Evolutionary conservation across 2,797 vertebrate species (phyloP).

Genomic region (Bradypus variegatus): DNA sequence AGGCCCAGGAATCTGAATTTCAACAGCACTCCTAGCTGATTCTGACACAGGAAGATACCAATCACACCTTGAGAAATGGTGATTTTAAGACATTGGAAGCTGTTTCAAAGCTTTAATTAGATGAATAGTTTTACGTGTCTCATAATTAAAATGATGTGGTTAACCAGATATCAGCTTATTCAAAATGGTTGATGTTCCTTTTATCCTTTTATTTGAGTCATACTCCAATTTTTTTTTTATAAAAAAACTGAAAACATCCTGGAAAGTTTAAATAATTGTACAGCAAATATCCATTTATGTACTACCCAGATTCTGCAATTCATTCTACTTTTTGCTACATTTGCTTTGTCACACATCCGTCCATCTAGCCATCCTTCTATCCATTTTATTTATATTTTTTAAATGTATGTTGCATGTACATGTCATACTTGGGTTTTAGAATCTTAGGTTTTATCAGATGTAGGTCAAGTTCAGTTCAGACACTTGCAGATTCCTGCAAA

Average conservation of each 20-base stretch:
- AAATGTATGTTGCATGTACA: not conserved
- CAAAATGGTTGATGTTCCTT: not conserved
- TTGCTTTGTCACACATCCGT: not conserved
- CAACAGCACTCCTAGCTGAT: not conserved
- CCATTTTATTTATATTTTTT: not conserved
- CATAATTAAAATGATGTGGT: not conserved
- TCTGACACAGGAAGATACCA: not conserved
- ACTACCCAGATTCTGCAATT: not conserved
- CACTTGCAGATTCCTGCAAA: not conserved
- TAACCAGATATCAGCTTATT: not conserved
- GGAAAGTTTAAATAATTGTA: not conserved
- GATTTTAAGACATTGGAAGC: not conserved
- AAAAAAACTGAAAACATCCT: not conserved
- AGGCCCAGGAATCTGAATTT: not conserved
- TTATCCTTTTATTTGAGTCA: not conserved
- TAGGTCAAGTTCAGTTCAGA: not conserved
- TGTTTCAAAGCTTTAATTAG: not conserved
- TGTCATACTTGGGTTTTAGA: not conserved
- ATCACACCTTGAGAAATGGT: not conserved
- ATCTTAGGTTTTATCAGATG: not conserved
- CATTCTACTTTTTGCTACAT: not conserved
- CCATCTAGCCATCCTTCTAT: not conserved
- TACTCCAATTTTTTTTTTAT: too few relatives aligned
- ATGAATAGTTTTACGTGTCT: not conserved
- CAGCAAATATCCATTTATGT: rapidly evolving